These are phyloP conservation scores for Heterochromis multidens DNA, from an alignment of 2,113 vertebrate species.

Conservation along the genomic window DNA sequence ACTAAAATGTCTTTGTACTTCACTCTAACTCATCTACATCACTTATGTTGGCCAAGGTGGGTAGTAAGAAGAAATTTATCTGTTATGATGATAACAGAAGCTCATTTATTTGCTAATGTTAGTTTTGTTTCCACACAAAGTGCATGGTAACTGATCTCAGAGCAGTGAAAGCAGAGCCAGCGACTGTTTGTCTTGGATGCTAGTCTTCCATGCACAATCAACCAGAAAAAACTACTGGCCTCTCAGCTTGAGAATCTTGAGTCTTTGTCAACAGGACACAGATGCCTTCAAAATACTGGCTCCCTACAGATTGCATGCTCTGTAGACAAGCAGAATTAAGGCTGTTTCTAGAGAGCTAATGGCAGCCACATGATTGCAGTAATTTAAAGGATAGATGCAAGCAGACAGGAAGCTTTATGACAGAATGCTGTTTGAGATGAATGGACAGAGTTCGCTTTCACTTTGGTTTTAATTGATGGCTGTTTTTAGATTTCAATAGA, in stretches of 20 bases:
- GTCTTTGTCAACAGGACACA: background rate
- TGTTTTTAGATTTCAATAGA: too few relatives aligned
- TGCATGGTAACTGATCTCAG: background rate
- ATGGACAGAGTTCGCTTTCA: too few relatives aligned
- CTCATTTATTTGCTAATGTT: background rate
- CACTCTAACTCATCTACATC: too few relatives aligned
- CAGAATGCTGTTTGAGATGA: too few relatives aligned
- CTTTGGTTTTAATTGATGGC: too few relatives aligned
- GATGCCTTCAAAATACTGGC: background rate
- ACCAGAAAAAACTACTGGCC: background rate
- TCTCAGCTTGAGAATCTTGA: background rate
- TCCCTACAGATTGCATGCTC: background rate
- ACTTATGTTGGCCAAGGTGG: background rate
- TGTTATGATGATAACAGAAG: background rate
- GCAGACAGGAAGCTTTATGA: background rate
- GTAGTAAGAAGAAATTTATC: background rate
- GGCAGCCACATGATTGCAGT: background rate
- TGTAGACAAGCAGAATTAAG: background rate
- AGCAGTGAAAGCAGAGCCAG: background rate
- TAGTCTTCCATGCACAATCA: background rate
- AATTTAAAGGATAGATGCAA: background rate
- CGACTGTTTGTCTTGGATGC: background rate
- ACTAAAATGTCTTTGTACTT: too few relatives aligned
- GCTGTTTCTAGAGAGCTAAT: background rate
- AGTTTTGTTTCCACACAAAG: background rate